Base-by-base conservation (phyloP, 1,140 invertebrate genomes). In the Platyura marginata region DNA sequence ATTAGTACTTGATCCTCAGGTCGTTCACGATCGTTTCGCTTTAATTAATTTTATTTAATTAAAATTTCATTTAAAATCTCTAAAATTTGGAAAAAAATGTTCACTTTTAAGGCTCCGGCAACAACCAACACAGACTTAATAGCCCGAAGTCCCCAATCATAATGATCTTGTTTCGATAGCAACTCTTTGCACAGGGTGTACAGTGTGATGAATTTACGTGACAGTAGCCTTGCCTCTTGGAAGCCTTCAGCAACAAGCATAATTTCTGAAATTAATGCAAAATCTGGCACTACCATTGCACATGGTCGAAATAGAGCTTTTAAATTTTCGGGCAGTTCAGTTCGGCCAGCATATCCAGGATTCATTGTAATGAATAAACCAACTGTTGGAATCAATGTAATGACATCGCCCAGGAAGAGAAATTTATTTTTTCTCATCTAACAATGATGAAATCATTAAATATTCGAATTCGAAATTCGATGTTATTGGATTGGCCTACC, bases 331-430 rank as follows among this genome's bases (percentile, higher is more conserved):
- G 82, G 86, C 23, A 90, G 62, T 57, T 90, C 86, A 1, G 85
- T 85, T 49, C 86, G 67, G 2, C 86, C 86, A 5, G 83, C 83
- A 59, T 91, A 91, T 2, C 69, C 56, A 11, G 90, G 90, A 67
- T 94, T 94, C 89, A 94, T 93, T 0, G 89, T 93, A 42, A 94
- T 91, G 53, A 93, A 94, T 56, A 92, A 78, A 4, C 89, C 90
- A 20, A 92, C 77, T 0, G 83, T 83, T 0, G 72, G 63, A n/a
- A 78, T 70, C 1, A 93, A 62, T 16, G 62, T 64, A 23, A 93
- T 83, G 22, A 74, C 68, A 51, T 90, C 81, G 3, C 86, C 88
- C 58, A 89, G 71, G 60, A 94, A 90, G 42, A 77, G 75, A 54
- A 93, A 93, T 23, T 62, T 73, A 33, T 69, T 67, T 52, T 83